phyloP scores from a whole-genome alignment of 2,797 vertebrate genomes.

The Scolopax rusticola region DNA sequence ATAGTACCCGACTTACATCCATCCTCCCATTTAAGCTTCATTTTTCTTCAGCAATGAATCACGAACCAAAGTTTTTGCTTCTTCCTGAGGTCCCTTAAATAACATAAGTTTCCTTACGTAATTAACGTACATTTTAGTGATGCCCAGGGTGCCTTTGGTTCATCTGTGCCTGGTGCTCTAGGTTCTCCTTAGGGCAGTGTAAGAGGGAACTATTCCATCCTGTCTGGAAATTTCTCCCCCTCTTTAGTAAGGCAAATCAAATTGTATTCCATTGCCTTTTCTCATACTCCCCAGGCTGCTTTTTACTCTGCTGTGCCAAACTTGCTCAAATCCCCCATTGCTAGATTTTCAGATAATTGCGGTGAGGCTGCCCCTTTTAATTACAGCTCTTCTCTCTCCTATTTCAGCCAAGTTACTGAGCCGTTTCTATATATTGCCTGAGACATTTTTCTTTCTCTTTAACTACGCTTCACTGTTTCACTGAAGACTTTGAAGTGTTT shows the following conservation, averaged over 20 bases:
- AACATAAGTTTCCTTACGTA: background rate
- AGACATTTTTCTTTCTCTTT: constrained; percentile 48
- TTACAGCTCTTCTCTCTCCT: background rate
- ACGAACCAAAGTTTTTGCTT: background rate
- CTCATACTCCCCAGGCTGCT: background rate
- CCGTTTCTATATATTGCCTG: constrained; percentile 14
- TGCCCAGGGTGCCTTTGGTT: background rate
- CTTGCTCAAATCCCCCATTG: background rate
- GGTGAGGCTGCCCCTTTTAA: background rate
- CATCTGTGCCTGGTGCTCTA: background rate
- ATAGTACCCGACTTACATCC: background rate
- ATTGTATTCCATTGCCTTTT: background rate
- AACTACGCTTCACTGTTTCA: constrained; percentile 33
- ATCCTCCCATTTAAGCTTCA: background rate
- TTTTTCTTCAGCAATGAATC: background rate
- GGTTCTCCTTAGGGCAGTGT: background rate
- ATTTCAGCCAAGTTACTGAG: constrained; percentile 13
- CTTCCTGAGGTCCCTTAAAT: background rate
- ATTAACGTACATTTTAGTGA: background rate
- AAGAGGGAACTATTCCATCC: background rate
- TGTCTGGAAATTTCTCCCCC: background rate
- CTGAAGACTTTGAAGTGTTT: constrained; percentile 7
- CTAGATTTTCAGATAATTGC: constrained; percentile 1
- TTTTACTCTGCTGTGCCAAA: background rate
- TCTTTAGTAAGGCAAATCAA: background rate